Evolutionary conservation across 1,140 invertebrate species (phyloP), one percentile per base, ranked within the genome.

Genomic region (Lycorma delicatula): DNA sequence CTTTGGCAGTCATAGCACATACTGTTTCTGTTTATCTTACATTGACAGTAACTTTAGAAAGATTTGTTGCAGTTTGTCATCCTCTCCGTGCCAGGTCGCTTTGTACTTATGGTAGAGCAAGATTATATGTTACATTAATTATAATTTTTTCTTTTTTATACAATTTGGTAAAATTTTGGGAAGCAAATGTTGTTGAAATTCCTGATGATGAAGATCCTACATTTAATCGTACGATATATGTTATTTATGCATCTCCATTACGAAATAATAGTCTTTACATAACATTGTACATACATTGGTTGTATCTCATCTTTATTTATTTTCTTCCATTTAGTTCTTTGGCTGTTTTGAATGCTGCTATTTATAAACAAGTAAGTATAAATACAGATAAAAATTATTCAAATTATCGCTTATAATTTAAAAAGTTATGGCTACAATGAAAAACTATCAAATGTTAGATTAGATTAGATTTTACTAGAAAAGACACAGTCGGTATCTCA

Each of bases 11-110:
- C 65, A 87, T 87, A 5, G 88, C 91, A 13, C 93, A 92, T 71
- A 95, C 93, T 34, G 91, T 91, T 26, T 93, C 91, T 16, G 91
- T 96, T 44, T 98, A 97, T 76, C 79, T 97, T 61, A 97, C 95
- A 0, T 81, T 98, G 46, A 91, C 91, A 1, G 95, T 98, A 34
- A 97, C 95, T 0, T 79, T 97, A 63, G 95, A 98, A 72, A 79
- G 95, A 46, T 98, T 93, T 75, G 89, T 98, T 36, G 95, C 94
- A 1, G 95, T 98, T 0, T 97, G 94, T 69, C 91, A 96, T 72
- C 94, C 93, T 0, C 75, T 97, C 7, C 80, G 82, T 59, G 92
- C 93, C 0, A 79, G 90, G 44, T 87, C 86, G 0, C 79, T 96
- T 47, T 97, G 93, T 72, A 97, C 93, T 0, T 93, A 93, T 65